Percentiles rank a stretch among this genome's conserved stretches.
These are phyloP conservation scores for Eupithecia subumbrata DNA, from an alignment of 2,888 invertebrate genomes.

Conservation along the genomic window DNA sequence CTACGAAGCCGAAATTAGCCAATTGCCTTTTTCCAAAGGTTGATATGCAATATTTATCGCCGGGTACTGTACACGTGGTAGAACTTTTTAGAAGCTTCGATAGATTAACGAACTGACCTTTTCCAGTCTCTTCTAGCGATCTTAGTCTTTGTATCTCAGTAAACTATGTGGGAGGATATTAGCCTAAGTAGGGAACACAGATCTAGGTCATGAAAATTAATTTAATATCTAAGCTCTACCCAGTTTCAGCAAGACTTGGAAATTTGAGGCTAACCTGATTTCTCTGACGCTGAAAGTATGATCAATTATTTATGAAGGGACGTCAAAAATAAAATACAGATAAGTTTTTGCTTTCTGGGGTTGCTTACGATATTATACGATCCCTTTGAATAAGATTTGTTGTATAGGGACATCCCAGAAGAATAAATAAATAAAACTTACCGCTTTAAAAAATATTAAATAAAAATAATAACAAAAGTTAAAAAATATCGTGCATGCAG, in stretches of 20 bases:
- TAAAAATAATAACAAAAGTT: too few relatives aligned
- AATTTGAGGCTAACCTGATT: neutral
- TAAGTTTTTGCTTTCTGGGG: neutral
- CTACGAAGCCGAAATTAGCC: too few relatives aligned
- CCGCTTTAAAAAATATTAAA: too few relatives aligned
- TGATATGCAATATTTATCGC: too few relatives aligned
- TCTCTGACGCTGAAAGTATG: neutral
- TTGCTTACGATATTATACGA: neutral
- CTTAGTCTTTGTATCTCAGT: neutral
- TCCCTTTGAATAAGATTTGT: neutral
- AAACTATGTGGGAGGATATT: conserved; percentile 8
- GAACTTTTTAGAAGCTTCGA: neutral
- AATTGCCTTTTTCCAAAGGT: too few relatives aligned
- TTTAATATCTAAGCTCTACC: neutral
- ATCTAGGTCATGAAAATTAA: conserved; percentile 7
- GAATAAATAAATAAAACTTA: too few relatives aligned
- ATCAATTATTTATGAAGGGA: neutral
- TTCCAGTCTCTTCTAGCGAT: neutral
- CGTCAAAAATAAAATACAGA: neutral
- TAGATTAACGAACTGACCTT: neutral
- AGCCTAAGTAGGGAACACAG: neutral
- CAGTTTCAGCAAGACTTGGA: neutral
- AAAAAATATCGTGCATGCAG: too few relatives aligned
- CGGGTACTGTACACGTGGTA: neutral
- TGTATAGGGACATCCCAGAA: too few relatives aligned